Conservation (phyloP, 2,797 vertebrate genomes). For the Typhlichthys eigenmanni region DNA sequence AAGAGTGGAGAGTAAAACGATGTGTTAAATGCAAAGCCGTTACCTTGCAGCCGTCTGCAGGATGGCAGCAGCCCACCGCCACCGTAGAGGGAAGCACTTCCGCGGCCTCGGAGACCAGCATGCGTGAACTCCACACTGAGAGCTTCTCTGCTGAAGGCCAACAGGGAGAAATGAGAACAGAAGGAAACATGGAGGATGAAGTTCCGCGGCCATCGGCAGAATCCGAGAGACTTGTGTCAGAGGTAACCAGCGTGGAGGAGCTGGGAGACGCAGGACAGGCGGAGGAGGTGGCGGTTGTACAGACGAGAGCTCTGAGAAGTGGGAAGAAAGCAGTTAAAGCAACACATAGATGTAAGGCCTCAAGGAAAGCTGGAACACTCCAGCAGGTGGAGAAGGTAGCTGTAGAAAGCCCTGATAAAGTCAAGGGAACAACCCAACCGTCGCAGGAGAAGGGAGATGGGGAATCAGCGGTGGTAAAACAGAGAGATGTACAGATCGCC, state of each 20-base stretch:
- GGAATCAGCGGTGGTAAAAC: too few relatives aligned
- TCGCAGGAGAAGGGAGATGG: too few relatives aligned
- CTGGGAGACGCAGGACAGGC: neutral
- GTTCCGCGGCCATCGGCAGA: too few relatives aligned
- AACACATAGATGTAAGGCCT: constrained; percentile 1
- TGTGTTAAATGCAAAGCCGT: neutral
- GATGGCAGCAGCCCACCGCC: neutral
- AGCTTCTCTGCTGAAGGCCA: neutral
- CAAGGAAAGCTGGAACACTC: neutral
- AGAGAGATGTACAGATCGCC: too few relatives aligned
- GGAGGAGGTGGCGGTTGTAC: neutral
- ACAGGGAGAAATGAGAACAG: neutral
- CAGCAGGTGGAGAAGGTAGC: neutral
- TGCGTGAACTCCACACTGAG: neutral
- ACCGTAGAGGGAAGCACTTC: neutral
- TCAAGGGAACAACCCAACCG: too few relatives aligned
- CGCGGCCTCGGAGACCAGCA: neutral
- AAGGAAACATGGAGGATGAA: neutral
- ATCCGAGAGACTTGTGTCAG: neutral
- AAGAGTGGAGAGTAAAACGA: constrained; percentile 1
- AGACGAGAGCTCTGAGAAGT: constrained; percentile 2
- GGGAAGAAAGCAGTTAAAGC: neutral
- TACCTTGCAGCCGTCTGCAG: neutral
- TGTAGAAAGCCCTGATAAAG: neutral
- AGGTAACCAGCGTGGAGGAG: neutral